These are phyloP conservation scores for Tipula unca DNA, from an alignment of 2,888 invertebrate genomes.

Conservation along the genomic window DNA sequence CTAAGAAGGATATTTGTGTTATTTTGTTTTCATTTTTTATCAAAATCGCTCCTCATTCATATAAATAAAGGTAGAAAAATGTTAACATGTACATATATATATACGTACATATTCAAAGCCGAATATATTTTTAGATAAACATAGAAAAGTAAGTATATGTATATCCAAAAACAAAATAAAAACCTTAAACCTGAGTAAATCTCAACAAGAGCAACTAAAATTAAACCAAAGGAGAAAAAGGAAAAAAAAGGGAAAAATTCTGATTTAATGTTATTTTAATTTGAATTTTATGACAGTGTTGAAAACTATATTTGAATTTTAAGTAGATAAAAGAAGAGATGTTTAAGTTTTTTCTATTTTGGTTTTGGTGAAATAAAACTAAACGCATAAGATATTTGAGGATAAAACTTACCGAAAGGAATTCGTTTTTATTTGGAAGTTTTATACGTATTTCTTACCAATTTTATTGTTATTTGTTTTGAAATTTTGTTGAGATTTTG, in stretches of 20 bases:
- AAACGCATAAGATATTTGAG: not conserved
- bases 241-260: not conserved
- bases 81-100: not conserved
- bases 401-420: not conserved
- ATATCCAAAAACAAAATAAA: not conserved
- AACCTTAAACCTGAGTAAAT: not conserved
- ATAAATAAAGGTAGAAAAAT: not conserved
- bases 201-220: not conserved
- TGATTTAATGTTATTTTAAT: constrained; percentile 14
- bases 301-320: constrained; percentile 8
- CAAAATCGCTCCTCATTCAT: not conserved
- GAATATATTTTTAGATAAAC: not conserved
- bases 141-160: not conserved
- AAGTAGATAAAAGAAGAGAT: not conserved
- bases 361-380: not conserved
- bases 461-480: not conserved
- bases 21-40: not conserved
- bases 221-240: not conserved
- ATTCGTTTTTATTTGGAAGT: not conserved
- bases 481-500: not conserved
- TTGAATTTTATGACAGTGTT: not conserved
- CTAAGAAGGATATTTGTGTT: not conserved
- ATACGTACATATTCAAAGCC: not conserved
- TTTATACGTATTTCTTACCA: not conserved
- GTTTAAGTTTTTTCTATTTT: not conserved